These are phyloP conservation scores for Epicampocera succincta DNA, from an alignment of 2,888 invertebrate genomes.

Conservation along the genomic window DNA sequence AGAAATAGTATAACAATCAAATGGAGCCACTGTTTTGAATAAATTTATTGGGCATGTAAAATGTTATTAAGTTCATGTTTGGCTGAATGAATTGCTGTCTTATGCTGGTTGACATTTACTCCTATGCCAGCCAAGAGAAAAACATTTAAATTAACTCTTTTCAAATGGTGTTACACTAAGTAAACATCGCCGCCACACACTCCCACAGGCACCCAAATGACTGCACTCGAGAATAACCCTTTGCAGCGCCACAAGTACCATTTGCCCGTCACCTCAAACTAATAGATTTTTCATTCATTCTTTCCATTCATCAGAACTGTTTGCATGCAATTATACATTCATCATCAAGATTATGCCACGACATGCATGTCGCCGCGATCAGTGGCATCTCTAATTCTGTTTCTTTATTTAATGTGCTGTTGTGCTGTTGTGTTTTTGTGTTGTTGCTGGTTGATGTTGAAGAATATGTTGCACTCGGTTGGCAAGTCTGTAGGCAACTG, in stretches of 20 bases:
- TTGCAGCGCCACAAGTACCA: conserved; percentile 31
- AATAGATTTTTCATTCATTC: conserved; percentile 65
- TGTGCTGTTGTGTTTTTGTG: conserved; percentile 40
- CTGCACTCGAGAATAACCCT: conserved; percentile 8
- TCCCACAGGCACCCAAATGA: background rate
- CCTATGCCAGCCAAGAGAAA: conserved; percentile 63
- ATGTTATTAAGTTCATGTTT: conserved; percentile 45
- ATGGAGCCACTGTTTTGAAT: conserved; percentile 35
- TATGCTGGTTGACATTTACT: conserved; percentile 79
- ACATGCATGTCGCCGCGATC: conserved; percentile 75
- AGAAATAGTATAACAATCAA: background rate
- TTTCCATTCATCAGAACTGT: conserved; percentile 71
- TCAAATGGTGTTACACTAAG: conserved; percentile 56
- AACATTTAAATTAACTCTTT: conserved; percentile 68
- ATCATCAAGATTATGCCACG: conserved; percentile 79
- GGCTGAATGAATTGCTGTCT: conserved; percentile 50
- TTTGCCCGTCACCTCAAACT: conserved; percentile 56
- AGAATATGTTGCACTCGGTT: background rate
- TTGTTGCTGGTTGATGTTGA: conserved; percentile 18
- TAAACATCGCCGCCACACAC: conserved; percentile 53
- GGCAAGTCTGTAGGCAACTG: background rate
- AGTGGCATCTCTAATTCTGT: conserved; percentile 65
- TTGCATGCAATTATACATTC: conserved; percentile 80
- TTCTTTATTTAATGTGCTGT: conserved; percentile 18
- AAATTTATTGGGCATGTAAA: conserved; percentile 45